These are phyloP conservation scores for Eutolmus rufibarbis DNA, from an alignment of 2,888 invertebrate species.

Conservation along the genomic window DNA sequence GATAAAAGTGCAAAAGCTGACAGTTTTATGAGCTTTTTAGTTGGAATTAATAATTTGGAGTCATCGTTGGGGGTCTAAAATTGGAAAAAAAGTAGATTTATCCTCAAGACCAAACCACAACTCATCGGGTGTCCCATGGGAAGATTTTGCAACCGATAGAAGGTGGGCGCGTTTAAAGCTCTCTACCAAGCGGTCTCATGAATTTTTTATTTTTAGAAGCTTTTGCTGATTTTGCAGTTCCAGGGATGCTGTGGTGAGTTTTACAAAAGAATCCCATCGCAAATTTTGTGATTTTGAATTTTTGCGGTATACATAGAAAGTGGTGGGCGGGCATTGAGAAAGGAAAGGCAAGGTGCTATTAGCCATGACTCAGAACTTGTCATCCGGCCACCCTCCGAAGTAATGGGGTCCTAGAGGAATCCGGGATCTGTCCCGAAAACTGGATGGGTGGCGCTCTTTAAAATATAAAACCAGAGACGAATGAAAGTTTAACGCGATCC, in stretches of 20 bases:
- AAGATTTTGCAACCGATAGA: neutral
- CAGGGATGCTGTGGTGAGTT: neutral
- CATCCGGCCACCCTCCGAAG: neutral
- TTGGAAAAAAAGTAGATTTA: too few relatives aligned
- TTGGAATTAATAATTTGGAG: too few relatives aligned
- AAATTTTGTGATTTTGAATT: neutral
- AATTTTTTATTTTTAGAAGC: neutral
- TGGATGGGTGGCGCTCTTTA: neutral
- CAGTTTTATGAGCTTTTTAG: too few relatives aligned
- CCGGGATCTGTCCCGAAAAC: neutral
- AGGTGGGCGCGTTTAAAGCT: neutral
- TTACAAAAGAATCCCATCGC: neutral
- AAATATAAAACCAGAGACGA: neutral
- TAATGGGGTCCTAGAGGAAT: neutral
- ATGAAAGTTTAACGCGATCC: neutral
- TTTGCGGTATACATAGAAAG: neutral
- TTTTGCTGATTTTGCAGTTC: slow-evolving; percentile 8
- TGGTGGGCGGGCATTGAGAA: neutral
- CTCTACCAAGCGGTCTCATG: neutral
- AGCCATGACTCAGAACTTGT: neutral
- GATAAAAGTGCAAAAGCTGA: too few relatives aligned
- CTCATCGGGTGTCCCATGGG: neutral
- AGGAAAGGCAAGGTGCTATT: neutral
- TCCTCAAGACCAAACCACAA: neutral
- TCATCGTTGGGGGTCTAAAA: too few relatives aligned